Base-by-base conservation (phyloP, 2,888 invertebrate genomes). In the Leuctra nigra region DNA sequence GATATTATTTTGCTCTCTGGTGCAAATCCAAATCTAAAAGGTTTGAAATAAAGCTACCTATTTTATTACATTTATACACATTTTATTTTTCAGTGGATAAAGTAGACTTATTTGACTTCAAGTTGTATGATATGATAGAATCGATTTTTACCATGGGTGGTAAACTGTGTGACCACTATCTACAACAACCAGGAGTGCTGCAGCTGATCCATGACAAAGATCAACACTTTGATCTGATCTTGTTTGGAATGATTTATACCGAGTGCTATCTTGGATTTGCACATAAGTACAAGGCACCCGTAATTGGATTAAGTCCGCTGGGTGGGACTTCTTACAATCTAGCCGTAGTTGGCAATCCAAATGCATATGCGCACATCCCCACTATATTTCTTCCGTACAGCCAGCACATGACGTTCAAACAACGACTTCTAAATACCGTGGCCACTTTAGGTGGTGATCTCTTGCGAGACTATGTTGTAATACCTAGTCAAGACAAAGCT, bases 381-480 rank as follows among this genome's bases (percentile, higher is more conserved):
- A 61, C 64, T 35, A 6, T 63, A 1, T 56, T 66, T 13, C 54
- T 63, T 7, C 60, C 59, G 1, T 64, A 59, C 55, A 56, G 61
- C 14, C 60, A 50, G 4, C 50, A 35, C 50, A 50, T 50, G 50
- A 60, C 55, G 7, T 65, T 67, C 41, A 20, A 2, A 7, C 59
- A 67, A 54, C 62, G 68, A 54, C 23, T 63, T 4, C 11, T 63
- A 4, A 68, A 67, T 56, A 59, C 63, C 9, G 54, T 65, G n/a
- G 6, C 33, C 9, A 14, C n/a, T 20, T 13, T 35, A 2, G 33
- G 20, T 13, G 20, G 18, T n/a, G 16, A 18, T 4, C 20, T 6
- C 3, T 3, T 50, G 18, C 33, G 20, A 20, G 22, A 1, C 7
- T 50, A 4, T 7, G 1, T 35, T 2, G 11, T 50, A 35, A 3